Evolutionary conservation across 2,113 vertebrate genomes (phyloP).

Genomic region (Serinus canaria): DNA sequence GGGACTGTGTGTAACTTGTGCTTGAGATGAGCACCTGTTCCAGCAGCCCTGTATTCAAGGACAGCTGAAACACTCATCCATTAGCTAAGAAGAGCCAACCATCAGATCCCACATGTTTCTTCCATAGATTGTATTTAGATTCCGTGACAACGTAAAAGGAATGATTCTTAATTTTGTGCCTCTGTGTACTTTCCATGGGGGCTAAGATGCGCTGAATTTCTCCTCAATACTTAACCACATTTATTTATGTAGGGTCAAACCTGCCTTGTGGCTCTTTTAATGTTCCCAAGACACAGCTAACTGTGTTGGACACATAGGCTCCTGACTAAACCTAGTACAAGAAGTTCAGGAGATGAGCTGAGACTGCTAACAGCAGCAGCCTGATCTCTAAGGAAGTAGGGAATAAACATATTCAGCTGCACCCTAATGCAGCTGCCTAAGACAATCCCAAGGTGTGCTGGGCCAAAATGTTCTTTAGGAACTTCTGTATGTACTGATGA

Average conservation of each 20-base stretch:
- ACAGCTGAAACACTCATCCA: background rate
- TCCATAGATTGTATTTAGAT: background rate
- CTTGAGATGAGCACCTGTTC: background rate
- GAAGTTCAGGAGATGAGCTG: background rate
- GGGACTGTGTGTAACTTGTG: background rate
- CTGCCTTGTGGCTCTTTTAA: background rate
- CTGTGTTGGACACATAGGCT: background rate
- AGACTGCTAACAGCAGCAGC: background rate
- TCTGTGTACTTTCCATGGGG: background rate
- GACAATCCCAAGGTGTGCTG: background rate
- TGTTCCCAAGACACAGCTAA: background rate
- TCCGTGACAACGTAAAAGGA: background rate
- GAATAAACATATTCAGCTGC: background rate
- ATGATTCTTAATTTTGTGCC: background rate
- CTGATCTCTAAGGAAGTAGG: background rate
- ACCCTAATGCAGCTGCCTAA: background rate
- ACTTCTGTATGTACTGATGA: background rate
- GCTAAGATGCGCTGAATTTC: background rate
- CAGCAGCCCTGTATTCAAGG: background rate
- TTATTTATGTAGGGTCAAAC: background rate
- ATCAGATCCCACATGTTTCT: background rate
- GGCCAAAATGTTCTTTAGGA: background rate
- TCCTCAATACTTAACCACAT: background rate
- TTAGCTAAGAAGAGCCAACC: background rate
- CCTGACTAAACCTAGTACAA: background rate